Conservation (phyloP, 2,797 vertebrate genomes). For the Trachurus trachurus region DNA sequence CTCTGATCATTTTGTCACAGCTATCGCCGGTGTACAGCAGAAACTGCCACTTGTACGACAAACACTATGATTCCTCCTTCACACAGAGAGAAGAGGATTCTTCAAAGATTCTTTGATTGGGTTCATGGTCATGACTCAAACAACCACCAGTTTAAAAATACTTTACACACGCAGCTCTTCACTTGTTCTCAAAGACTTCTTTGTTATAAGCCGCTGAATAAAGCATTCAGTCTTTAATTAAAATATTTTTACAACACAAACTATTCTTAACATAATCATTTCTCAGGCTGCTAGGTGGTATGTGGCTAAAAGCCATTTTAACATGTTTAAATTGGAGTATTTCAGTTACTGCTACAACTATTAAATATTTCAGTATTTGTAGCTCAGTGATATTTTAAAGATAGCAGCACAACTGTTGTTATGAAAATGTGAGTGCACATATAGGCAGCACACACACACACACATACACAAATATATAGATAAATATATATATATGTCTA, state of each 20-base stretch:
- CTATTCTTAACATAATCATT: background rate
- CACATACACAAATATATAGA: too few species aligned
- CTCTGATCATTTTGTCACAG: conserved; percentile 64
- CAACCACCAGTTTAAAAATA: background rate
- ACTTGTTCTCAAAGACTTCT: background rate
- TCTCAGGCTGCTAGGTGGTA: background rate
- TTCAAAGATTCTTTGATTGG: background rate
- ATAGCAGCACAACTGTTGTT: conserved; percentile 5
- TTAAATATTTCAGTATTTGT: background rate
- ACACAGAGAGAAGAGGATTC: background rate
- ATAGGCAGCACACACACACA: too few species aligned
- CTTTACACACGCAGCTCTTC: background rate
- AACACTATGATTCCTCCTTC: conserved; percentile 29
- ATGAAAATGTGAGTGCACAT: conserved; percentile 18
- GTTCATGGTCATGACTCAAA: background rate
- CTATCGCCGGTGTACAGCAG: conserved; percentile 20
- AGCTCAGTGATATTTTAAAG: background rate
- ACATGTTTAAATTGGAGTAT: background rate
- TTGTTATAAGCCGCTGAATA: conserved; percentile 25
- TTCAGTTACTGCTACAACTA: background rate
- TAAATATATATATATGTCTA: too few species aligned
- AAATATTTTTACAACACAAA: background rate
- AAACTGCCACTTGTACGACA: conserved; percentile 31
- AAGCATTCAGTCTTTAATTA: background rate
- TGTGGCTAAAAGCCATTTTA: background rate